Evolutionary conservation across 2,888 invertebrate species (phyloP).

Genomic region (Myathropa florea): DNA sequence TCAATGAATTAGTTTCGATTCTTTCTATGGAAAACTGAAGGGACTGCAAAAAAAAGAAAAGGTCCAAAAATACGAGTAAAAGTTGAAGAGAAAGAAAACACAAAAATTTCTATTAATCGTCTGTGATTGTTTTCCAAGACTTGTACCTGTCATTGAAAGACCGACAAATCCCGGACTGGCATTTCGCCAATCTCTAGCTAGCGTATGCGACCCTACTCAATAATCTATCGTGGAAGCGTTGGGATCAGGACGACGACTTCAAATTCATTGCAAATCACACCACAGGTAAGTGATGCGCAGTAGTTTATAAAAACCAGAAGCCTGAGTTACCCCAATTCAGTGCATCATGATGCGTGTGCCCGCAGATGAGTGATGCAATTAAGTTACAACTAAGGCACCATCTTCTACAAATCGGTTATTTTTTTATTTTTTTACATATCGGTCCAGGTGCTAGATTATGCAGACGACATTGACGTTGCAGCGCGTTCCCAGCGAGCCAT

Average conservation of each 20-base stretch:
- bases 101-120: background rate
- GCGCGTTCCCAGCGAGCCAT: too few relatives aligned
- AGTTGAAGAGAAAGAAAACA: background rate
- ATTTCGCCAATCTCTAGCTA: conserved; percentile 99
- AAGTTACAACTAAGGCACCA: too few relatives aligned
- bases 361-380: conserved; percentile 44
- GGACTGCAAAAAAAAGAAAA: too few relatives aligned
- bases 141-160: conserved; percentile 96
- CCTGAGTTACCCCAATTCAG: conserved; percentile 29
- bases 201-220: conserved; percentile 98
- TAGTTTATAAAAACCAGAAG: background rate
- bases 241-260: conserved; percentile 99
- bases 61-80: too few relatives aligned
- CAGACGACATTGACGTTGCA: too few relatives aligned
- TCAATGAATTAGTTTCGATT: too few relatives aligned
- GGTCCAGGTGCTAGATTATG: too few relatives aligned
- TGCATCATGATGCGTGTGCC: conserved; percentile 30
- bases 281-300: conserved; percentile 81
- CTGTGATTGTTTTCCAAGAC: conserved; percentile 88
- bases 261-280: conserved; percentile 99
- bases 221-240: conserved; percentile 96
- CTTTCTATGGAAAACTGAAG: too few relatives aligned
- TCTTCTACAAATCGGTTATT: too few relatives aligned
- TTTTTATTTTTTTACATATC: too few relatives aligned
- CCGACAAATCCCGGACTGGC: conserved; percentile 98